Base-by-base conservation (phyloP, 2,888 invertebrate genomes). In the Stenolophus ochropezus region DNA sequence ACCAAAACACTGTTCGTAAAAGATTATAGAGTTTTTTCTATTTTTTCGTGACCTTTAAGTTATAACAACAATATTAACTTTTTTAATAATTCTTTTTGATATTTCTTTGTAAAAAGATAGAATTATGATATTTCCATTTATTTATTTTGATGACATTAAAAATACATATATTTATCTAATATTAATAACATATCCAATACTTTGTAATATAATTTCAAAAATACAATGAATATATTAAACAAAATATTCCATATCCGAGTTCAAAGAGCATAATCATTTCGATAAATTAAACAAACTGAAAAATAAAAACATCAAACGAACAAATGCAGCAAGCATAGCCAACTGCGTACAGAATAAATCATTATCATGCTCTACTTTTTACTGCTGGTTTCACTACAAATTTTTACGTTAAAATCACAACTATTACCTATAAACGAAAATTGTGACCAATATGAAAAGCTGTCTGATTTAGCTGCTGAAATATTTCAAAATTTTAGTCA, bases 141-240 rank as follows among this genome's bases (percentile, higher is more conserved):
- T 16, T 16, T 51, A 51, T 51, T 51, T 51, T 16, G 18, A 16
- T 14, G 5, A 51, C 14, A 51, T 51, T 51, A 51, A 51, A 51
- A 2, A 51, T 51, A 16, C 51, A 51, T 25, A 25, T 61, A 25
- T 61, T 61, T 61, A 61, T 25, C 25, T 61, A 25, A 25, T 56
- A 56, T 56, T 8, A 56, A 56, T 18, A 56, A 5, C 21, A 56
- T 20, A 0, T 20, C 11, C 11, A 8, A 21, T 20, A 25, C 25
- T 58, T 58, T 61, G 25, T 69, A 8, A 27, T 33, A 69, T 69
- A 16, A 61, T 69, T 69, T 14, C 11, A 18, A 69, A 61, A 33
- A 69, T 69, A 69, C 65, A 69, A 69, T 33, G 14, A 33, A 27
- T 11, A 33, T 69, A 33, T 61, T 25, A 61, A 61, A 61, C 61